Conservation (phyloP, 2,113 vertebrate genomes). For the Harpagus bidentatus region DNA sequence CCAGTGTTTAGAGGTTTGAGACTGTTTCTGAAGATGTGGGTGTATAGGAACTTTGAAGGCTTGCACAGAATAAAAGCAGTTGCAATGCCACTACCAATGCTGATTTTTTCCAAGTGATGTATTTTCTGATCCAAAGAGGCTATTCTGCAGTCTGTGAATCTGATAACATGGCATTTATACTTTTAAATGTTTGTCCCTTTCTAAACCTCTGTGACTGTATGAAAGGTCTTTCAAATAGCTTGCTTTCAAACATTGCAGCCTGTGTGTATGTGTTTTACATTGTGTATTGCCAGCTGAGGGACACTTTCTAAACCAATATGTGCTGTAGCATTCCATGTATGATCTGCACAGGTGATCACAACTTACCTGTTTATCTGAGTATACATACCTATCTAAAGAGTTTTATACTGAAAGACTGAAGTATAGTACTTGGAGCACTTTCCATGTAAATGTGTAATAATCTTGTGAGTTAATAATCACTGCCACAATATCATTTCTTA, state of each 20-base stretch:
- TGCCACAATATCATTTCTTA: neutral
- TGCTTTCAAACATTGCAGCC: neutral
- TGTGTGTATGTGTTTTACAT: neutral
- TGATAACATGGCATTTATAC: neutral
- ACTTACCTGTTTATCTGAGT: neutral
- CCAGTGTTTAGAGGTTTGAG: fast-evolving
- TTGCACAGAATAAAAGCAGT: neutral
- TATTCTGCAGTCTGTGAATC: neutral
- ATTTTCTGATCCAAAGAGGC: neutral
- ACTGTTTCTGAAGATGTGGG: neutral
- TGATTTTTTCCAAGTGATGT: neutral
- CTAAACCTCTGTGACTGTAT: neutral
- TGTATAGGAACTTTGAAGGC: neutral
- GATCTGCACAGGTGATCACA: neutral
- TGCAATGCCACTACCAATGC: neutral
- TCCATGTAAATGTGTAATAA: neutral
- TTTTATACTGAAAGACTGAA: neutral
- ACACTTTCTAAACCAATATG: neutral
- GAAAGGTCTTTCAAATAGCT: neutral
- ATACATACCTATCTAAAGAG: neutral
- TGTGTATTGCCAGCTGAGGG: neutral
- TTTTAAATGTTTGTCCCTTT: neutral
- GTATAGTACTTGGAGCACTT: neutral
- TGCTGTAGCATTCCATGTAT: neutral
- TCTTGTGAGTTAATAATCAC: neutral